Evolutionary conservation across 2,797 vertebrate genomes (phyloP).

Genomic region (Rhinoraja longicauda): DNA sequence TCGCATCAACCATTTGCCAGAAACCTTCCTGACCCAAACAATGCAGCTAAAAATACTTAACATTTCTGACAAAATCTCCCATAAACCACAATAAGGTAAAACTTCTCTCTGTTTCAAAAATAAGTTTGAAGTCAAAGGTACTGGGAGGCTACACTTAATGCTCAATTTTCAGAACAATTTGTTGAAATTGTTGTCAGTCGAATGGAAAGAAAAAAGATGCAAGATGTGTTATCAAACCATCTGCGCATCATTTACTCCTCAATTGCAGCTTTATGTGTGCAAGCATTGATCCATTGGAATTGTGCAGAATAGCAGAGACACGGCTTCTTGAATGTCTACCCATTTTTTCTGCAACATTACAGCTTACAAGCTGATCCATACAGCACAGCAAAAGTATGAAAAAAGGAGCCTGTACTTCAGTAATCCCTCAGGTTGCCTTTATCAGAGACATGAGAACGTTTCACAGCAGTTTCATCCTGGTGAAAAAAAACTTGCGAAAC

Average conservation of each 20-base stretch:
- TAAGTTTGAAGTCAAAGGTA: not conserved
- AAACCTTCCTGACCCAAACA: not conserved
- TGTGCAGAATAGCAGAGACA: not conserved
- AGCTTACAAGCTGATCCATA: not conserved
- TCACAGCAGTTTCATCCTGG: not conserved
- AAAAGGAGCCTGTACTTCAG: not conserved
- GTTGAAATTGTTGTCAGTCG: not conserved
- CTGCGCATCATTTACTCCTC: not conserved
- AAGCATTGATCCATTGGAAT: not conserved
- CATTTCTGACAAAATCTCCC: not conserved
- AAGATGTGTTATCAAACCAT: not conserved
- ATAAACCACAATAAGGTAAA: not conserved
- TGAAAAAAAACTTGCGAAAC: not conserved
- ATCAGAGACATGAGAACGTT: not conserved
- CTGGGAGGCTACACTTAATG: not conserved
- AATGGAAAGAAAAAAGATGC: not conserved
- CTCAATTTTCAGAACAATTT: not conserved
- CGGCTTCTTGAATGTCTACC: not conserved
- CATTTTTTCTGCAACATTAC: not conserved
- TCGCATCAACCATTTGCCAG: not conserved
- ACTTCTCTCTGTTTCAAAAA: not conserved
- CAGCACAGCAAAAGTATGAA: not conserved
- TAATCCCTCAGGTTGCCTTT: not conserved
- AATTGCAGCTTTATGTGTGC: not conserved
- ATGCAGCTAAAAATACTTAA: not conserved